Base-by-base conservation (phyloP, 1,140 invertebrate species). In the Lethrus apterus region DNA sequence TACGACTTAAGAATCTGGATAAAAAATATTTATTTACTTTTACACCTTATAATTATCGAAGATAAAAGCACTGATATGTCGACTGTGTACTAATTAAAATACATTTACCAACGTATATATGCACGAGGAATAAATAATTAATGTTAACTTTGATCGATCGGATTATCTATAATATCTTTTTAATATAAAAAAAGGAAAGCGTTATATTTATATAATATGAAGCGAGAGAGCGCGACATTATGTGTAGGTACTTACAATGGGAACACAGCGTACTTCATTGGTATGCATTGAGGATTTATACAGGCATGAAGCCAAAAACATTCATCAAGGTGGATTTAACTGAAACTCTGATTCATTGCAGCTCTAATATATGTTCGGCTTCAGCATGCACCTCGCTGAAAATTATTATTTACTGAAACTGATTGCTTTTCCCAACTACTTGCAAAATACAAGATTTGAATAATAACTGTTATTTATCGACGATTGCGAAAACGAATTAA, bases 241-340 rank as follows among this genome's bases (percentile, higher is more conserved):
- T 15, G 34, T 36, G 34, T 20, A 36, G 34, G 18, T 8, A 36
- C 13, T 21, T 21, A 10, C 17, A 4, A 20, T n/a, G n/a, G 34
- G 18, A 36, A 59, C 48, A 45, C 57, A 61, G 56, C 50, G 55
- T 58, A 66, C 63, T 65, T 65, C 63, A 65, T 65, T 65, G 61
- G 60, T 65, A 65, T 65, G 63, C 63, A 65, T 65, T 65, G 63
- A 65, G 63, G 63, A 65, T 65, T 65, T 65, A 65, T 65, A 62
- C 63, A 62, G 62, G 63, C 63, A 63, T 63, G 59, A 60, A 61
- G 63, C 62, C 63, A 65, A 63, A 65, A 65, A 62, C 63, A 65
- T 65, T 65, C 63, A 65, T 65, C 63, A 65, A 65, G 59, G 63
- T 63, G 63, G 63, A 65, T 65, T 65, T 65, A 61, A 55, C 63